Conservation (phyloP, 2,888 invertebrate genomes). For the Tachina fera region DNA sequence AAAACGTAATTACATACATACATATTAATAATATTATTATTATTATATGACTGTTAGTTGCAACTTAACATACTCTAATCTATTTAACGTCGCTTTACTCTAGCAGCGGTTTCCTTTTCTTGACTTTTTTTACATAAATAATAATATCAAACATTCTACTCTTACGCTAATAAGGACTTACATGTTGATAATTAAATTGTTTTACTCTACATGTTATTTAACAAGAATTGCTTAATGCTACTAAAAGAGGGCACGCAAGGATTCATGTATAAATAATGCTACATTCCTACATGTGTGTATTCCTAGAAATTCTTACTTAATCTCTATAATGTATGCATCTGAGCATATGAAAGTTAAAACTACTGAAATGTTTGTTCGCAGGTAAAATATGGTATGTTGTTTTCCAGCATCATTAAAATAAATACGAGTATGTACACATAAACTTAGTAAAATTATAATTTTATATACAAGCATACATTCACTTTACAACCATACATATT, state of each 20-base stretch:
- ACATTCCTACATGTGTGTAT: not conserved
- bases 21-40: too few relatives aligned
- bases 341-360: not conserved
- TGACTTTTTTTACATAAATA: not conserved
- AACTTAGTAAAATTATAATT: not conserved
- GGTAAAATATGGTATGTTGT: not conserved
- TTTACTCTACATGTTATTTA: not conserved
- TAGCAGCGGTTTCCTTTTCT: too few relatives aligned
- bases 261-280: not conserved
- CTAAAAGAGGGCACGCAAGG: not conserved
- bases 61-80: too few relatives aligned
- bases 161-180: not conserved
- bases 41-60: too few relatives aligned
- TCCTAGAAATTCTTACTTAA: not conserved
- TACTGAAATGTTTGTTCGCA: not conserved
- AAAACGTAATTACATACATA: too few relatives aligned
- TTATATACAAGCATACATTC: not conserved
- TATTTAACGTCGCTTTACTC: too few relatives aligned
- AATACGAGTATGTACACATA: not conserved
- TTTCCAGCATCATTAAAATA: not conserved
- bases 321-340: not conserved
- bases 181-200: slow-evolving; percentile 4
- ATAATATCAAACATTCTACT: not conserved
- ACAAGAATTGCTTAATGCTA: not conserved
- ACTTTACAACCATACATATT: not conserved